Percentiles rank a stretch among this genome's conserved stretches.
Evolutionary conservation across 92 coral and sea anemone genomes (phyloP).

Genomic region (Anthopleura xanthogrammica): DNA sequence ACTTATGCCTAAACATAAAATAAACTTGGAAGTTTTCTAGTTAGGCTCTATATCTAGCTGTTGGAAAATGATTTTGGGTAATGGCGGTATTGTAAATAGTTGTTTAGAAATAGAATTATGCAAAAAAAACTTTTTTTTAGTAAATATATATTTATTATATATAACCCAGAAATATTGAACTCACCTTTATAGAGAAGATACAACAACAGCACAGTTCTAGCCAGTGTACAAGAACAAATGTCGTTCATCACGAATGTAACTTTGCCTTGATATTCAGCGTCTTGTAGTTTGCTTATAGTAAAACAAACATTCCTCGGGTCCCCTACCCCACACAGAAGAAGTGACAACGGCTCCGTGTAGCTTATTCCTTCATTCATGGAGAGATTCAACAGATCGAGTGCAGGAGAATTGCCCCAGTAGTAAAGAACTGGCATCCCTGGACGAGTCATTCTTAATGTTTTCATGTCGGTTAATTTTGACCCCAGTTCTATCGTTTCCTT

Average conservation of each 20-base stretch:
- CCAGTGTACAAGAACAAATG: slow-evolving; percentile 58
- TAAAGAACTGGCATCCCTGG: slow-evolving; percentile 4
- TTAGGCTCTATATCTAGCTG: no score
- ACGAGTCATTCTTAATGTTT: not conserved
- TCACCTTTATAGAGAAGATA: slow-evolving; percentile 64
- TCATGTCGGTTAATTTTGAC: not conserved
- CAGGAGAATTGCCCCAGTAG: slow-evolving; percentile 83
- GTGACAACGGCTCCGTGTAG: slow-evolving; percentile 39
- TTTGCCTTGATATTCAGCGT: slow-evolving; percentile 30
- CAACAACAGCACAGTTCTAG: slow-evolving; percentile 66
- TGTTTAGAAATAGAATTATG: no score
- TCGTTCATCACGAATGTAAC: slow-evolving; percentile 72
- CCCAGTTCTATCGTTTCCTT: not conserved
- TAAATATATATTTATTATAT: no score
- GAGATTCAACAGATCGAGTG: slow-evolving; percentile 72
- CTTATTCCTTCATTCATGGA: slow-evolving; percentile 68
- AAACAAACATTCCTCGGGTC: slow-evolving; percentile 69
- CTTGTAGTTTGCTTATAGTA: slow-evolving; percentile 45
- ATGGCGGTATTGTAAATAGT: no score
- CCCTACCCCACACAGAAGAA: slow-evolving; percentile 77
- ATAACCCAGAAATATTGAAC: not conserved
- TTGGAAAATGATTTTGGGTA: no score
- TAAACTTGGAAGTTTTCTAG: no score
- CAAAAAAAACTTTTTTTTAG: no score
- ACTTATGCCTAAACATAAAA: no score